These are phyloP conservation scores for Epinephelus lanceolatus DNA, from an alignment of 2,113 vertebrate species.

Conservation along the genomic window DNA sequence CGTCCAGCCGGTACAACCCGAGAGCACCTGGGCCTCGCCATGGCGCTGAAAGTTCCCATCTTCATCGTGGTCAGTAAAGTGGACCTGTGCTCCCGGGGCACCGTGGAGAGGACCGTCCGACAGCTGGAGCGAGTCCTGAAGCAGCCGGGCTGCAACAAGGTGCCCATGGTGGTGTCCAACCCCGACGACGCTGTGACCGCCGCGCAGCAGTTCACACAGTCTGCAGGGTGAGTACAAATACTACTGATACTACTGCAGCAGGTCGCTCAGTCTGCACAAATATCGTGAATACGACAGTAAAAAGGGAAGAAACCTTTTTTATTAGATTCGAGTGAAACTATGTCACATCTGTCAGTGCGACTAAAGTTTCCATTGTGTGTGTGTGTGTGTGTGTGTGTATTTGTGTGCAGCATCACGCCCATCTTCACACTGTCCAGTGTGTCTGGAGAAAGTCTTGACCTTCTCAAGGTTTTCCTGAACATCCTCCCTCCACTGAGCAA, in stretches of 20 bases:
- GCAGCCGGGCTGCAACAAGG: slow-evolving; percentile 96
- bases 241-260: not conserved
- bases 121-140: slow-evolving; percentile 95
- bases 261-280: not conserved
- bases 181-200: slow-evolving; percentile 95
- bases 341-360: not conserved
- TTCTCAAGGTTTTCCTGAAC: slow-evolving; percentile 96
- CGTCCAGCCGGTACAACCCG: slow-evolving; percentile 91
- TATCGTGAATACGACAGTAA: not conserved
- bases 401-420: slow-evolving; percentile 89
- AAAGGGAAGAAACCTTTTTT: too few species aligned
- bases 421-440: slow-evolving; percentile 96
- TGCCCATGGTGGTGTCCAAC: slow-evolving; percentile 90
- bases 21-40: slow-evolving; percentile 95
- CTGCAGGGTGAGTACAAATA: slow-evolving; percentile 85
- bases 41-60: slow-evolving; percentile 97
- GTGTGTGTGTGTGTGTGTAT: slow-evolving; percentile 48
- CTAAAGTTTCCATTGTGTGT: too few species aligned
- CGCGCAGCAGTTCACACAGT: slow-evolving; percentile 95
- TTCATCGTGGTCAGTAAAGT: slow-evolving; percentile 97
- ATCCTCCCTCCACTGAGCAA: slow-evolving; percentile 96
- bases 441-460: slow-evolving; percentile 92
- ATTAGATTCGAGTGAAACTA: too few species aligned
- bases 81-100: slow-evolving; percentile 91
- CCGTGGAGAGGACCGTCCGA: slow-evolving; percentile 92